Evolutionary conservation across 2,888 invertebrate genomes (phyloP).

Genomic region (Labia minor): DNA sequence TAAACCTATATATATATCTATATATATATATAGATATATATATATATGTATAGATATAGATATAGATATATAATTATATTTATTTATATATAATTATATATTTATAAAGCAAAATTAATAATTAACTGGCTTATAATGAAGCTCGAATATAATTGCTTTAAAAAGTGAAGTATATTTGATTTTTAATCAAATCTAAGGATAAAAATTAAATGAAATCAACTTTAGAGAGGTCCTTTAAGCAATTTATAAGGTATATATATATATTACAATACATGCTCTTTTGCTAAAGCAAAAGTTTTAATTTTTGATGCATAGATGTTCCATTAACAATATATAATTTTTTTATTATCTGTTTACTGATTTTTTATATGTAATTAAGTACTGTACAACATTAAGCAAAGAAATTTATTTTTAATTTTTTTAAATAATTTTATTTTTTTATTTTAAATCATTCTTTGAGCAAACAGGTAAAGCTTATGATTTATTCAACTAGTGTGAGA

Average conservation of each 20-base stretch:
- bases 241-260: background rate
- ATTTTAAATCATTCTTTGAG: background rate
- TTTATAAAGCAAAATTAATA: too few species aligned
- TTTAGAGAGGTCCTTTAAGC: conserved; percentile 8
- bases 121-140: background rate
- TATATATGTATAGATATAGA: too few species aligned
- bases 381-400: conserved; percentile 13
- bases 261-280: background rate
- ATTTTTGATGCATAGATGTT: background rate
- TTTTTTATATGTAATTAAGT: background rate
- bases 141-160: background rate
- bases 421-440: background rate
- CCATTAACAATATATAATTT: background rate
- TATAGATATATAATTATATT: too few species aligned
- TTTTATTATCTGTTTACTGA: background rate
- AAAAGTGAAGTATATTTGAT: conserved; percentile 3
- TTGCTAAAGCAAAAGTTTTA: background rate
- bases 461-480: background rate
- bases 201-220: background rate
- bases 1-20: too few species aligned
- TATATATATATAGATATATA: too few species aligned
- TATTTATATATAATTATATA: too few species aligned
- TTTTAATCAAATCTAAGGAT: background rate
- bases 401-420: background rate
- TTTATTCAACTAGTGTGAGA: background rate